phyloP scores from a whole-genome alignment of 2,888 invertebrate species.

The Cinara cedri region DNA sequence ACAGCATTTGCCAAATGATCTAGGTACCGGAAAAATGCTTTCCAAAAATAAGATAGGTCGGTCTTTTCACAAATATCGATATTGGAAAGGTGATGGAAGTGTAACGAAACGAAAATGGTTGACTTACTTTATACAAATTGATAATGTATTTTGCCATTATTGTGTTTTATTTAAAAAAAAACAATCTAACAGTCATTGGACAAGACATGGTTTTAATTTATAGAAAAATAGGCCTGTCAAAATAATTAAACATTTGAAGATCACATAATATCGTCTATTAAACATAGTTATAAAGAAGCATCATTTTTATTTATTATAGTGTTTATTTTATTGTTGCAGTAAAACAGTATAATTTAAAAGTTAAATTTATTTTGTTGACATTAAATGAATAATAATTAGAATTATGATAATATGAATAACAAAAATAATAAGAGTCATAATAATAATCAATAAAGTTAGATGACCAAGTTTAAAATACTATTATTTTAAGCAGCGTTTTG shows the following conservation, averaged over 20 bases:
- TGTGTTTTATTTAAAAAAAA: conserved; percentile 20
- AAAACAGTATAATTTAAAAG: too few species aligned
- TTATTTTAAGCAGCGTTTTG: too few species aligned
- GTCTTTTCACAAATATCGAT: conserved; percentile 3
- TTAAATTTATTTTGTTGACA: too few species aligned
- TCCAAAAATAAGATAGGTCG: conserved; percentile 4
- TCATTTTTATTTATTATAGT: conserved; percentile 8
- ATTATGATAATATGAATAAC: too few species aligned
- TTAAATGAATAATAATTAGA: too few species aligned
- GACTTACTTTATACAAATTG: conserved; percentile 1
- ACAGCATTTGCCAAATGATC: not conserved
- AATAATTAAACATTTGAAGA: conserved; percentile 14
- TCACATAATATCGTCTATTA: conserved; percentile 18
- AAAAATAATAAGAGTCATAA: too few species aligned
- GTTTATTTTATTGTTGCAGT: too few species aligned
- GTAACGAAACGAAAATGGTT: conserved; percentile 13
- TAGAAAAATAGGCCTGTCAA: conserved; percentile 7
- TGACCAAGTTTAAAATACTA: too few species aligned
- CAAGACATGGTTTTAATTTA: conserved; percentile 4
- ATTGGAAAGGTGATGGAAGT: conserved; percentile 6
- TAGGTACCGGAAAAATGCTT: conserved; percentile 6
- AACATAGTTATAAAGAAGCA: not conserved
- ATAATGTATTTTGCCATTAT: conserved; percentile 7
- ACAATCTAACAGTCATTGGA: conserved; percentile 13
- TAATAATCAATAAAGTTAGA: too few species aligned